phyloP scores from a whole-genome alignment of 2,797 vertebrate species.

The Melopsittacus undulatus region DNA sequence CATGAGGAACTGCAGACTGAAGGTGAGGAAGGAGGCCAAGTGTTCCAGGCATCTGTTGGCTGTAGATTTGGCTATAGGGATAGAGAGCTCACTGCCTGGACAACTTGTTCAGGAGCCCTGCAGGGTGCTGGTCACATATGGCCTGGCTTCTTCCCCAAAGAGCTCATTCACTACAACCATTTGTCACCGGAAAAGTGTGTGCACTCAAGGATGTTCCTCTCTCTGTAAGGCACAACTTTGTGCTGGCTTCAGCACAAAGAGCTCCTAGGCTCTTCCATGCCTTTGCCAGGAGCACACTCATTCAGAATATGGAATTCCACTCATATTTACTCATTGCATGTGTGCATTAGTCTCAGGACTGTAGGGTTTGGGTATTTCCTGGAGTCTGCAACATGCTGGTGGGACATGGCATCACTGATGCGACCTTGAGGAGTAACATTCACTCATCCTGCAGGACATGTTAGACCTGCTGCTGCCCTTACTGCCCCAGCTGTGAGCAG shows the following conservation, averaged over 20 bases:
- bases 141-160: not conserved
- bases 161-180: not conserved
- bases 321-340: not conserved
- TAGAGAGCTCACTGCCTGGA: not conserved
- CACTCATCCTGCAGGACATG: not conserved
- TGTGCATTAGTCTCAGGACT: not conserved
- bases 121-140: not conserved
- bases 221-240: not conserved
- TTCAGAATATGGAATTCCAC: not conserved
- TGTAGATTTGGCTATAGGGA: not conserved
- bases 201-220: not conserved
- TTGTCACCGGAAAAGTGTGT: not conserved
- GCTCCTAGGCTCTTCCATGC: not conserved
- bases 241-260: not conserved
- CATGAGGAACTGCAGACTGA: not conserved
- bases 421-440: not conserved
- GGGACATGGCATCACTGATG: not conserved
- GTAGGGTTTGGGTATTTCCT: not conserved
- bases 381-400: not conserved
- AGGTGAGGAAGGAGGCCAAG: not conserved
- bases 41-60: not conserved
- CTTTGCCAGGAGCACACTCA: not conserved
- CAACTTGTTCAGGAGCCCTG: not conserved
- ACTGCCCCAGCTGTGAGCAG: not conserved
- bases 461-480: not conserved